phyloP scores from a whole-genome alignment of 2,797 vertebrate species.

The Cossypha niveicapilla region DNA sequence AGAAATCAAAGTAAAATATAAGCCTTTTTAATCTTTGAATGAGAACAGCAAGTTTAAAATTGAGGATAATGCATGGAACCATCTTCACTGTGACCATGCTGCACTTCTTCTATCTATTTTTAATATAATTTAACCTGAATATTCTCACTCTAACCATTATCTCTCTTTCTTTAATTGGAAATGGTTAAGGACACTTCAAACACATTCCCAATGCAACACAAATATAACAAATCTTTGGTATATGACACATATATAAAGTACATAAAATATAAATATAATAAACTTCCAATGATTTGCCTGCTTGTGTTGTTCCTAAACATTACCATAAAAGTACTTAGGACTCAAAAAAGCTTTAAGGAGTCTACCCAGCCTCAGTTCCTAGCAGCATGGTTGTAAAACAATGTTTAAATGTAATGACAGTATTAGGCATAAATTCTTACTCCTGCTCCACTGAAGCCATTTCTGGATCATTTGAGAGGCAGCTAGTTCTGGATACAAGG shows the following conservation, averaged over 20 bases:
- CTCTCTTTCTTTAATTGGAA: neutral
- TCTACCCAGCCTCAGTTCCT: slow-evolving; percentile 61
- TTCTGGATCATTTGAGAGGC: slow-evolving; percentile 91
- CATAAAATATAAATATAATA: neutral
- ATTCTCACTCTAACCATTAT: neutral
- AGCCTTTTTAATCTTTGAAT: neutral
- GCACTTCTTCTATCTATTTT: neutral
- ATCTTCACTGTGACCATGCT: neutral
- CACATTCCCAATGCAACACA: neutral
- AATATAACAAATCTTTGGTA: neutral
- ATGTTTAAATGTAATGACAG: neutral
- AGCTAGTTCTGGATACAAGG: slow-evolving; percentile 83
- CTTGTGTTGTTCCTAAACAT: neutral
- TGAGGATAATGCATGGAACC: neutral
- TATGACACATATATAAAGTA: neutral
- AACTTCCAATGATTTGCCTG: neutral
- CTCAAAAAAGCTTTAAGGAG: slow-evolving; percentile 31
- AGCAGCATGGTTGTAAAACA: slow-evolving; percentile 1
- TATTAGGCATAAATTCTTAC: slow-evolving; percentile 78
- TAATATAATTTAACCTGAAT: neutral
- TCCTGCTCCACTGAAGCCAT: slow-evolving; percentile 81
- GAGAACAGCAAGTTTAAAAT: neutral
- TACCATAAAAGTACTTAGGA: neutral
- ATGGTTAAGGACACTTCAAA: neutral
- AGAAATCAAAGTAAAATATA: neutral